Base-by-base conservation (phyloP, 1,140 invertebrate genomes). In the Drosophila persimilis region DNA sequence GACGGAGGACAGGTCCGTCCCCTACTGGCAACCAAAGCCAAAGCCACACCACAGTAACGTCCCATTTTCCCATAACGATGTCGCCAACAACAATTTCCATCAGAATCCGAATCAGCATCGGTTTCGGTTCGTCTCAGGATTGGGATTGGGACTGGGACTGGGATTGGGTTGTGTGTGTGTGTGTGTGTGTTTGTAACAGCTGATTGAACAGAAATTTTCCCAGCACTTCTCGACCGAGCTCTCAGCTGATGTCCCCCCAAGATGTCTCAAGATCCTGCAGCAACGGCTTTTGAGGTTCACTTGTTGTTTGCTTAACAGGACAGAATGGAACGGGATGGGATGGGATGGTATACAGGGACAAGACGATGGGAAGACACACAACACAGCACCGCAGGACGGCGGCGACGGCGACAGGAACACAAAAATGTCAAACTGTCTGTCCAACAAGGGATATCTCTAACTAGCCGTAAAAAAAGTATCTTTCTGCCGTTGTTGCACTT, bases 131-230 rank as follows among this genome's bases (percentile, higher is more conserved):
- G 31, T 7, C 29, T 29, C 3, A 8, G 35, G 35, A 39, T 13
- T 39, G 35, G 35, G 35, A 13, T 13, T 39, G 35, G 35, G 22
- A 41, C 45, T 44, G 24, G 35, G 35, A 35, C 9, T 39, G 11
- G 11, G 11, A 4, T 4, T 39, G 35, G 11, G 31, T 29, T 24
- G 15, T 55, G 47, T 67, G 55, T 69, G 52, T 55, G 47, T 24
- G 15, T 55, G 47, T 67, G 55, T 69, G 52, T 70, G 64, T 50
- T 50, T 50, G 44, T 65, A 88, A 88, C 83, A 88, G 83, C 83
- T 88, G 83, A 88, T 88, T 89, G 75, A 66, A 67, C 65, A 59
- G 69, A 88, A 79, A 88, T 88, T 88, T 88, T 88, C 83, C 83
- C 83, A 88, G 78, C 81, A 22, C 62, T 56, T 29, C 80, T 63